A percentile compares a stretch with the other conserved stretches of the same genome.
Conservation (phyloP, 2,797 vertebrate species). For the Pangasius mekongensis region DNA sequence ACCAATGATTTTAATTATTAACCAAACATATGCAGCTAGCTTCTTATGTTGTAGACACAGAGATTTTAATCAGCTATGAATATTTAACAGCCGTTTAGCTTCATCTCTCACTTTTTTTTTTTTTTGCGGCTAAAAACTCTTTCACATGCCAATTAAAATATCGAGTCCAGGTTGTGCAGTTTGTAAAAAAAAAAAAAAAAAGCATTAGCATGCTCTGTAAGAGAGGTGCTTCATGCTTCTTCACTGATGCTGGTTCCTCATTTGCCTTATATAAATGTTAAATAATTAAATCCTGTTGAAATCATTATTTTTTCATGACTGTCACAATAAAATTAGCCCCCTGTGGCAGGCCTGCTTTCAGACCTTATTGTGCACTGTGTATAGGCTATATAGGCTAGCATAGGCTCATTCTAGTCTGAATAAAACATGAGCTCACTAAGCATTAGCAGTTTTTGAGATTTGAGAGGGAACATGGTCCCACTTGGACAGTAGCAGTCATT, state of each 20-base stretch:
- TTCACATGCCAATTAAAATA: neutral
- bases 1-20: neutral
- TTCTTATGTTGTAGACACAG: neutral
- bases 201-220: neutral
- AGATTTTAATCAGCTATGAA: neutral
- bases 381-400: neutral
- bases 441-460: conserved; percentile 2
- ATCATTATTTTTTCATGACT: no score
- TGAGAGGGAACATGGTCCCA: neutral
- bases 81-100: neutral
- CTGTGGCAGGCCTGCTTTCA: neutral
- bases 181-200: no score
- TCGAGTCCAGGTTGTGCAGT: neutral
- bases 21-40: neutral
- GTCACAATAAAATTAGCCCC: neutral
- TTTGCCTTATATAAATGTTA: no score
- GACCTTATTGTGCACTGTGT: neutral
- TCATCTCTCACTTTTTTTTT: neutral
- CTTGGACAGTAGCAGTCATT: conserved; percentile 13
- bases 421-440: neutral
- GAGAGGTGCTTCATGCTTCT: neutral
- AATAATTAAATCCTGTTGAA: neutral
- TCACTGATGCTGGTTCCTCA: neutral
- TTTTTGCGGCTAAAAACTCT: neutral
- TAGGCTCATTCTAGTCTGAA: neutral